Percentiles rank a stretch among this genome's conserved stretches.
These are phyloP conservation scores for Neosilurus hyrtlii DNA, from an alignment of 2,797 vertebrate genomes.

Conservation along the genomic window DNA sequence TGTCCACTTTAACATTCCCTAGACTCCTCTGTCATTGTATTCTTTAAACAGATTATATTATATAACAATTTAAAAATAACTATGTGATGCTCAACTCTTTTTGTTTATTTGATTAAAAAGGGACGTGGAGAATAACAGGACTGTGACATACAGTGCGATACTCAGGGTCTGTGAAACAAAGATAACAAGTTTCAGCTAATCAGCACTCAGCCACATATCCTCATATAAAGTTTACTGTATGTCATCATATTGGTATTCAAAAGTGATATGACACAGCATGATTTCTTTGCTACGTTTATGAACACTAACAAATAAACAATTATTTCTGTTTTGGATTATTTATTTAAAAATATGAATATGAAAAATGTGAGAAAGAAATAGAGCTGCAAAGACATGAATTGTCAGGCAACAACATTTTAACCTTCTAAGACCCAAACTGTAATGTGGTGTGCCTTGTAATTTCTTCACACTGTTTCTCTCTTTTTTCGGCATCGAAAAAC, in stretches of 20 bases:
- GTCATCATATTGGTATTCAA: neutral
- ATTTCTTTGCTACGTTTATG: neutral
- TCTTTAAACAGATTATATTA: neutral
- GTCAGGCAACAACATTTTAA: neutral
- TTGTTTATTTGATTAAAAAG: conserved; percentile 1
- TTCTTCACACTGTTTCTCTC: too few relatives aligned
- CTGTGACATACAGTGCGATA: conserved; percentile 15
- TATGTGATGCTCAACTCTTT: neutral
- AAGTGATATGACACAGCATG: neutral
- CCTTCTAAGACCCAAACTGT: too few relatives aligned
- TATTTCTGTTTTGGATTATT: neutral
- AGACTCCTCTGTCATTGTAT: neutral
- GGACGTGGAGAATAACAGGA: neutral
- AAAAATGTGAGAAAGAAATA: neutral
- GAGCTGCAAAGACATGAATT: neutral
- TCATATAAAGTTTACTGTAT: neutral
- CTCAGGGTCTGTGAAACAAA: conserved; percentile 39
- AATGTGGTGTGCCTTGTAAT: too few relatives aligned
- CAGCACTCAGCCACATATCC: conserved; percentile 8
- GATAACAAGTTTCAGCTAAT: conserved; percentile 47
- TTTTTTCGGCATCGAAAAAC: too few relatives aligned
- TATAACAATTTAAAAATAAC: neutral
- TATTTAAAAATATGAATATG: neutral
- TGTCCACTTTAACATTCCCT: neutral
- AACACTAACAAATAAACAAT: neutral